Base-by-base conservation (phyloP, 2,888 invertebrate genomes). In the Dicranocentrus wangi region DNA sequence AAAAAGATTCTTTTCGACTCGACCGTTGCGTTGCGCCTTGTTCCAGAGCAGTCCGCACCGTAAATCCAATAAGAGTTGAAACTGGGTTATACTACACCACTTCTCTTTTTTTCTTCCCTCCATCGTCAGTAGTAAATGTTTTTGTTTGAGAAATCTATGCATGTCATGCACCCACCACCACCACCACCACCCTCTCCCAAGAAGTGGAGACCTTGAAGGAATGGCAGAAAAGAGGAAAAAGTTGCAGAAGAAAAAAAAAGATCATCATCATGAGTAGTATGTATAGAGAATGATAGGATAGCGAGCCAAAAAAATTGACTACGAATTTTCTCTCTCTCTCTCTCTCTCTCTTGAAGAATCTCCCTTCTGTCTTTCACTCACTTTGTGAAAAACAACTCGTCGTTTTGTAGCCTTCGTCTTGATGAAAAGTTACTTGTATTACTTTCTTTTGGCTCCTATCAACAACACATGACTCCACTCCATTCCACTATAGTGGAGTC, bases 341-440 rank as follows among this genome's bases (percentile, higher is more conserved):
- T 47, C 17, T 5, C n/a, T 17, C 15, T n/a, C n/a, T 47, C 17
- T 5, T 47, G 47, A 47, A 13, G 47, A n/a, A 17, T 47, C 47
- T 47, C 17, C 15, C 17, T 17, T 47, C 47, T 47, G 47, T 47
- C 47, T 47, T 47, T 47, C 47, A 47, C 8, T 47, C 17, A 32
- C 5, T 32, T 47, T 5, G 5, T 10, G 47, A 17, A 55, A 55
- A 55, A 7, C 19, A 55, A 21, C 3, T 51, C 17, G 5, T n/a
- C 19, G 7, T 55, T 55, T 21, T n/a, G 3, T 55, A 21, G 21
- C 21, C 23, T 10, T n/a, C 21, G 5, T 55, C n/a, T 55, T 55
- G 55, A 55, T 55, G 55, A 55, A 23, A 55, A 55, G 55, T 55
- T 32, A 32, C 5, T 32, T 32, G 32, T 32, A 32, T 32, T 32